Base-by-base conservation (phyloP, 2,113 vertebrate genomes). In the Morphnarchus princeps region DNA sequence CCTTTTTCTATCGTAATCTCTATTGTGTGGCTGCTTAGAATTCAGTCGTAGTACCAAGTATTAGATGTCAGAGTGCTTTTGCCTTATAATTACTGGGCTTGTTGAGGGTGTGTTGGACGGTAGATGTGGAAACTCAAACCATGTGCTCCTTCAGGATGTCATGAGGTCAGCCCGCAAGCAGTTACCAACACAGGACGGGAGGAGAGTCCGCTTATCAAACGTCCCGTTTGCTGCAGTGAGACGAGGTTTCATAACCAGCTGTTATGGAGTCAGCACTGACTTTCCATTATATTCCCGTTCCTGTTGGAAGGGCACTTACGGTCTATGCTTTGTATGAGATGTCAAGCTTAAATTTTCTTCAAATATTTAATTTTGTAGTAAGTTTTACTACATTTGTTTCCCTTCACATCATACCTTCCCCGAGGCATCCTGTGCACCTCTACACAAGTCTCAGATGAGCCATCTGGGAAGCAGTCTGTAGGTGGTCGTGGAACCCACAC, bases 391-490 rank as follows among this genome's bases (percentile, higher is more conserved):
- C 28, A 31, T 81, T 86, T 89, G 6, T 52, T 87, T 94, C 70
- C 63, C 42, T 89, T 92, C 43, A 40, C 32, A 49, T 74, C 52
- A 11, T 76, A 71, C 63, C 34, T 90, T 91, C 36, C 82, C 31
- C 22, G 5, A 13, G 55, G 77, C 50, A 78, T 54, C 52, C 52
- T 91, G 69, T 25, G 49, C 72, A 87, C 82, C 65, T 95, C 72
- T 61, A 42, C 22, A 50, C 14, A 43, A 57, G 63, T 54, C 31
- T 82, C 76, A 78, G 47, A 40, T 69, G 49, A 29, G 49, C 90
- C 95, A 93, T 94, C 88, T 96, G 92, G 76, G 72, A 82, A 52
- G 43, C 62, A 82, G 76, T 76, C 85, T 84, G 88, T 90, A 61
- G 71, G 82, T 92, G 85, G 82, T 8, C 5, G 0, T 57, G 67